A percentile compares a stretch with the other conserved stretches of the same genome.
These are phyloP conservation scores for Streptopelia turtur DNA, from an alignment of 2,797 vertebrate genomes.

Conservation along the genomic window DNA sequence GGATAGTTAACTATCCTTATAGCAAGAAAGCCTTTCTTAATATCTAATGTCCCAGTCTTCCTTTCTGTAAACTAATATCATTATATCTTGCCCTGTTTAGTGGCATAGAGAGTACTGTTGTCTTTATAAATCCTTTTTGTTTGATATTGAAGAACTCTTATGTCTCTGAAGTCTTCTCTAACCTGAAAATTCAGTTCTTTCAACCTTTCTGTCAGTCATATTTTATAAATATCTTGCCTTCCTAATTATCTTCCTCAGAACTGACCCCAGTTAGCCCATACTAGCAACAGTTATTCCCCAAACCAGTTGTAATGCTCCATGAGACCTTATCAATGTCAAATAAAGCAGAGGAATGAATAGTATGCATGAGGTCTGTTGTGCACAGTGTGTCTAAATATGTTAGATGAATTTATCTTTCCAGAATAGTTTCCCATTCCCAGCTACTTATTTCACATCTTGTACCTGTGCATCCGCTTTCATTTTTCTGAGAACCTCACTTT, in stretches of 20 bases:
- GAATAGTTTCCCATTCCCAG: not conserved
- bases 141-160: not conserved
- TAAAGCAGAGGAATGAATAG: not conserved
- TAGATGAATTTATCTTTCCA: not conserved
- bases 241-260: not conserved
- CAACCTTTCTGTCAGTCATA: not conserved
- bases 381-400: not conserved
- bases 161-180: not conserved
- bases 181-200: not conserved
- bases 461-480: not conserved
- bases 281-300: not conserved
- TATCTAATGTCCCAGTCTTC: not conserved
- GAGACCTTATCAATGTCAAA: not conserved
- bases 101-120: not conserved
- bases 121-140: not conserved
- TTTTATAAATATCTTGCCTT: not conserved
- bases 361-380: not conserved
- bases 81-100: not conserved
- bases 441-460: not conserved
- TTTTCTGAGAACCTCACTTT: not conserved
- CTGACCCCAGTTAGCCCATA: not conserved
- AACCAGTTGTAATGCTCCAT: not conserved
- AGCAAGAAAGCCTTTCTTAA: not conserved
- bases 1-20: not conserved
- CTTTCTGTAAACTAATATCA: not conserved